Percentiles rank a stretch among this genome's conserved stretches.
Conservation (phyloP, 2,888 invertebrate genomes). For the Bimastos eiseni region DNA sequence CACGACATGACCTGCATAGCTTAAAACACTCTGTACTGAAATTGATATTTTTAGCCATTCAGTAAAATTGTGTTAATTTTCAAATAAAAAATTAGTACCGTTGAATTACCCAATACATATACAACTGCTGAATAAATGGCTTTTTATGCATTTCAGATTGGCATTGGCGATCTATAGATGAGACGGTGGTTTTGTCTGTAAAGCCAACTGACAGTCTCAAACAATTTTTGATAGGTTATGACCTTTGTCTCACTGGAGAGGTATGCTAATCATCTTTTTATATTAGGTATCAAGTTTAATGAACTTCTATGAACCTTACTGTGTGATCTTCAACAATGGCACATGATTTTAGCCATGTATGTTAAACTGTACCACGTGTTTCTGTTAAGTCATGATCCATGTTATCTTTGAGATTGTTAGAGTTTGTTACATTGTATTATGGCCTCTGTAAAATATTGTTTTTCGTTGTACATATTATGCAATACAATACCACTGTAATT, state of each 20-base stretch:
- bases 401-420: no score
- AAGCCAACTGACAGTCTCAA: constrained; percentile 60
- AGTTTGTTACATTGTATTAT: neutral
- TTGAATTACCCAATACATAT: neutral
- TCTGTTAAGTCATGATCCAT: neutral
- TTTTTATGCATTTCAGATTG: constrained; percentile 47
- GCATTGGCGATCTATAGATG: constrained; percentile 65
- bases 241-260: constrained; percentile 94
- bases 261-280: constrained; percentile 57
- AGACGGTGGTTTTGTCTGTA: constrained; percentile 52
- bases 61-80: neutral
- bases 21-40: neutral
- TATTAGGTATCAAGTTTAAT: neutral
- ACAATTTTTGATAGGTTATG: constrained; percentile 75
- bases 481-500: no score
- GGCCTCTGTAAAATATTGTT: neutral
- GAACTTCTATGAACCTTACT: neutral
- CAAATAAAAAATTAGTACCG: neutral
- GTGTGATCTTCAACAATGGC: neutral
- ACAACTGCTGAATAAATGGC: neutral
- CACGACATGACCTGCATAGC: neutral
- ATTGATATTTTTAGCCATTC: neutral
- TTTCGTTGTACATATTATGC: no score
- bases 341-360: no score
- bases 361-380: neutral